A percentile compares a stretch with the other conserved stretches of the same genome.
Conservation (phyloP, 1,140 invertebrate species). For the Drosophila santomea region DNA sequence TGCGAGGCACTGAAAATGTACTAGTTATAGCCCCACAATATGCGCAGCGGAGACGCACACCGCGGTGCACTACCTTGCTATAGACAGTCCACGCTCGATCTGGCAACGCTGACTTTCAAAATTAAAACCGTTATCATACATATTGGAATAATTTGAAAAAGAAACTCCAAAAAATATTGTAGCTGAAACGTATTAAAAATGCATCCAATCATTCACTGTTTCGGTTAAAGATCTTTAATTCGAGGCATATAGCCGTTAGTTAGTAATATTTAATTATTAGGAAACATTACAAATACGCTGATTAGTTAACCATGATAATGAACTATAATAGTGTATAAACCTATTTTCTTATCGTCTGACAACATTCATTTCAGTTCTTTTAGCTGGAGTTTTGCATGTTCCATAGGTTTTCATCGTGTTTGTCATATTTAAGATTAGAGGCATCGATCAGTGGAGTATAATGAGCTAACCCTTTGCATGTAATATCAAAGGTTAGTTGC, state of each 20-base stretch:
- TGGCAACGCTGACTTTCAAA: background rate
- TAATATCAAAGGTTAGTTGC: slow-evolving; percentile 1
- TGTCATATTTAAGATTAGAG: background rate
- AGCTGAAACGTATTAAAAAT: no score
- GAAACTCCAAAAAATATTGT: no score
- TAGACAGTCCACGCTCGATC: background rate
- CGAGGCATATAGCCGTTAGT: no score
- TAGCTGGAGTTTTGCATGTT: background rate
- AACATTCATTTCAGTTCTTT: no score
- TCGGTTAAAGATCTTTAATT: no score
- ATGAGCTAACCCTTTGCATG: slow-evolving; percentile 10
- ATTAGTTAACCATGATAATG: no score
- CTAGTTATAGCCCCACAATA: background rate
- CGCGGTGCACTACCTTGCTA: background rate
- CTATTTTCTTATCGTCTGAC: no score
- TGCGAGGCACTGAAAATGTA: background rate
- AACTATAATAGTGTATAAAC: no score
- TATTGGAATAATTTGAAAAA: no score
- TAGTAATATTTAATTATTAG: no score
- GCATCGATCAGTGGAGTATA: background rate
- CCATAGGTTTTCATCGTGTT: background rate
- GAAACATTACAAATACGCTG: no score
- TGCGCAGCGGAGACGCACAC: background rate
- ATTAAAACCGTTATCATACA: background rate
- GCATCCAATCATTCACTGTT: no score